phyloP scores from a whole-genome alignment of 2,113 vertebrate genomes.

The Myotis lucifugus region DNA sequence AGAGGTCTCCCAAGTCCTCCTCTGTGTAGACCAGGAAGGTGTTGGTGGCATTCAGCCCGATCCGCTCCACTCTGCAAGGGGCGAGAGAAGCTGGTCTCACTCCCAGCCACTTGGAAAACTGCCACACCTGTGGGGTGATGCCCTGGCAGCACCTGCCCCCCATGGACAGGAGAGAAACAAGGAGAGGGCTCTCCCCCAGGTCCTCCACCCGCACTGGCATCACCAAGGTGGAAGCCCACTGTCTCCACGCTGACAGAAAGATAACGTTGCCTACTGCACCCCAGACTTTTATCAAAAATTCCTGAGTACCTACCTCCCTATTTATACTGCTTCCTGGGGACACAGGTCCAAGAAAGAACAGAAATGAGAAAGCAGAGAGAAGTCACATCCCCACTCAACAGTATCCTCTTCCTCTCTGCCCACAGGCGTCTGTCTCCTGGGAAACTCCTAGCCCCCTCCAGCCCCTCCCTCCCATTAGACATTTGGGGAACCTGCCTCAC shows the following conservation, averaged over 20 bases:
- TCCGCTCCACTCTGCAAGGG: conserved; percentile 82
- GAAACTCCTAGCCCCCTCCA: not conserved
- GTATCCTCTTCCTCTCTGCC: not conserved
- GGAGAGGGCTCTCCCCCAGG: not conserved
- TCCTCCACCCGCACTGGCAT: not conserved
- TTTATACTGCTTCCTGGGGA: not conserved
- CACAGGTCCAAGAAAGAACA: not conserved
- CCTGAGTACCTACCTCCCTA: not conserved
- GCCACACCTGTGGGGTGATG: accelerated
- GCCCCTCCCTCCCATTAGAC: not conserved
- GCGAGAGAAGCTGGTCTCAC: not conserved
- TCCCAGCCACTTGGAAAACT: not conserved
- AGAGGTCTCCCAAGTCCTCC: conserved; percentile 94
- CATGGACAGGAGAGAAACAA: not conserved
- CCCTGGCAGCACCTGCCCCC: not conserved
- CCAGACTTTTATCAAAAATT: not conserved
- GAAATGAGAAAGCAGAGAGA: not conserved
- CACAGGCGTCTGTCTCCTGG: not conserved
- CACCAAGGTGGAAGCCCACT: not conserved
- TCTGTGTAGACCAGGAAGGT: conserved; percentile 96
- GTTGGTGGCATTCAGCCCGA: conserved; percentile 92
- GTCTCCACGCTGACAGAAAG: not conserved
- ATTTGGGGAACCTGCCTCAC: not conserved
- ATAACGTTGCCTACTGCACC: not conserved
- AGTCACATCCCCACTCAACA: not conserved